These are phyloP conservation scores for Eolophus roseicapilla DNA, from an alignment of 2,113 vertebrate species.

Conservation along the genomic window DNA sequence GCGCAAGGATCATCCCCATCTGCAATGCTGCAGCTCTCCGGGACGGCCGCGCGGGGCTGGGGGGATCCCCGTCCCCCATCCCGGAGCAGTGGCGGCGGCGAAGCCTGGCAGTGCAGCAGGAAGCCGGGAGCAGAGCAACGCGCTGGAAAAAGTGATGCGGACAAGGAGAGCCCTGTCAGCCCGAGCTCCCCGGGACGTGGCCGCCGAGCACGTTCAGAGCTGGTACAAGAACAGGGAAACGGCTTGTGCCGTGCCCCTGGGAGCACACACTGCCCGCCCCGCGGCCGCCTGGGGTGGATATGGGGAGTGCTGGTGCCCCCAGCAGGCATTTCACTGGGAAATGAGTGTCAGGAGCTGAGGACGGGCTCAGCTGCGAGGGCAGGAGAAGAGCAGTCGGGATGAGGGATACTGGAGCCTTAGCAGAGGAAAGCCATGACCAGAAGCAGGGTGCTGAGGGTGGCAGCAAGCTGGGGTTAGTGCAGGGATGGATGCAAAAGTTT, in stretches of 20 bases:
- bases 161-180: constrained; percentile 59
- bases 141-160: constrained; percentile 38
- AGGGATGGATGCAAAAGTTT: background rate
- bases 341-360: background rate
- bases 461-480: background rate
- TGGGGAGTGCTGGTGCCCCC: background rate
- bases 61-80: background rate
- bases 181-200: background rate
- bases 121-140: background rate
- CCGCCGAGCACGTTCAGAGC: background rate
- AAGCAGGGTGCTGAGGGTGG: background rate
- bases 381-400: background rate
- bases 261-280: rapidly evolving
- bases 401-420: background rate
- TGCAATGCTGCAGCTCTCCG: background rate
- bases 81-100: background rate
- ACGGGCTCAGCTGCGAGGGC: background rate
- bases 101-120: background rate
- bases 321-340: background rate
- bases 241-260: background rate
- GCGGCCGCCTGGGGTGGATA: background rate
- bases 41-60: background rate
- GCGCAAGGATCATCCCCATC: rapidly evolving
- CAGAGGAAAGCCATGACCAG: background rate
- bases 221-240: rapidly evolving